Base-by-base conservation (phyloP, 2,888 invertebrate species). In the Argyresthia albistria region DNA sequence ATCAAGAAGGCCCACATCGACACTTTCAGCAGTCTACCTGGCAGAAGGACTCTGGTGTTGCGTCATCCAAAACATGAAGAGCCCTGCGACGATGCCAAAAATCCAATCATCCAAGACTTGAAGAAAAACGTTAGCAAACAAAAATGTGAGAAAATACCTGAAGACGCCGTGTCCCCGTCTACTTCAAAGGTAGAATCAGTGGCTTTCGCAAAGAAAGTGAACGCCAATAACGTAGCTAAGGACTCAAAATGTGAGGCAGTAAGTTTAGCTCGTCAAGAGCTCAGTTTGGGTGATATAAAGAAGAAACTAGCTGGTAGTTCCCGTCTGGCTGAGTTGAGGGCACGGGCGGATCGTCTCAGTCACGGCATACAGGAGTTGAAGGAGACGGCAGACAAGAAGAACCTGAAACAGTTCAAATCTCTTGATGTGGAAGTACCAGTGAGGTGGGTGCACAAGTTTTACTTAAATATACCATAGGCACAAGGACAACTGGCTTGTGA, bases 341-440 rank as follows among this genome's bases (percentile, higher is more conserved):
- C 92, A 6, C 90, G 91, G 0, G 89, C 94, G 35, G 89, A 90
- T 8, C 88, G 90, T 45, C 89, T 94, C 45, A 91, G 91, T 53
- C 90, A 91, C 57, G 86, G 87, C 35, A 89, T 92, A 57, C 89
- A 90, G 54, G 90, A 90, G 64, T 77, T 94, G 1, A 89, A 91
- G 69, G 73, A 88, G 62, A 60, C 70, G 2, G 70, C 75, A 53
- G 82, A 80, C 15, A 83, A 88, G 63, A 61, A 88, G 59, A 88
- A 91, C 79, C 78, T 92, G 46, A 89, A 92, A 68, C 89, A 91
- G 66, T 95, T 95, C 64, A 91, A 92, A 61, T 90, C 91, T 43
- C 92, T 95, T 68, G 91, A 94, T 78, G 79, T 95, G 71, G 93
- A 94, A 86, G 89, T 95, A 67, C 90, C 92, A 55, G 80, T 90